Percentiles rank a stretch among this genome's conserved stretches.
phyloP scores from a whole-genome alignment of 2,888 invertebrate genomes.

The Tineola bisselliella region DNA sequence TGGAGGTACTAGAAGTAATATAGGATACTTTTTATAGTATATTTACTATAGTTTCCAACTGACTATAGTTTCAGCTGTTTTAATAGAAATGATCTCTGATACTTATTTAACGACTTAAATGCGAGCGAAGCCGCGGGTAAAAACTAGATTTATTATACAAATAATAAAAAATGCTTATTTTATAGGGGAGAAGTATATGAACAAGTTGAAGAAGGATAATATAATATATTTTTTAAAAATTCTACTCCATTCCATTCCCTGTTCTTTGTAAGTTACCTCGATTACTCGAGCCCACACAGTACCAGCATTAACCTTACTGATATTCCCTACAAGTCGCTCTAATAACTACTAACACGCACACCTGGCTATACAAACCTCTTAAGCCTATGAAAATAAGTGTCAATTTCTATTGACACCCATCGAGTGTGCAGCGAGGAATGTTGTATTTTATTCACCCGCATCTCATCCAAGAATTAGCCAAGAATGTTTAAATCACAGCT shows the following conservation, averaged over 20 bases:
- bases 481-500: conserved; percentile 4
- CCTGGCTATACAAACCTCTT: not conserved
- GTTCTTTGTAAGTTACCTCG: conserved; percentile 16
- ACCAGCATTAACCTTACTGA: conserved; percentile 26
- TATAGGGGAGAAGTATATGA: no score
- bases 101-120: no score
- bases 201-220: no score
- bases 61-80: no score
- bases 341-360: not conserved
- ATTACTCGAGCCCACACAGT: conserved; percentile 26
- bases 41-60: no score
- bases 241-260: not conserved
- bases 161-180: no score
- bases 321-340: conserved; percentile 13
- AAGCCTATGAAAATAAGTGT: not conserved
- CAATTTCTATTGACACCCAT: not conserved
- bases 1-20: no score
- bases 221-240: no score
- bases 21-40: no score
- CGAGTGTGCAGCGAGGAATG: not conserved
- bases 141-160: no score
- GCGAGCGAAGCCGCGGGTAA: no score
- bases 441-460: not conserved
- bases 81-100: no score
- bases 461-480: not conserved